Evolutionary conservation across 1,140 invertebrate genomes (phyloP).

Genomic region (Drosophila fuyamai): DNA sequence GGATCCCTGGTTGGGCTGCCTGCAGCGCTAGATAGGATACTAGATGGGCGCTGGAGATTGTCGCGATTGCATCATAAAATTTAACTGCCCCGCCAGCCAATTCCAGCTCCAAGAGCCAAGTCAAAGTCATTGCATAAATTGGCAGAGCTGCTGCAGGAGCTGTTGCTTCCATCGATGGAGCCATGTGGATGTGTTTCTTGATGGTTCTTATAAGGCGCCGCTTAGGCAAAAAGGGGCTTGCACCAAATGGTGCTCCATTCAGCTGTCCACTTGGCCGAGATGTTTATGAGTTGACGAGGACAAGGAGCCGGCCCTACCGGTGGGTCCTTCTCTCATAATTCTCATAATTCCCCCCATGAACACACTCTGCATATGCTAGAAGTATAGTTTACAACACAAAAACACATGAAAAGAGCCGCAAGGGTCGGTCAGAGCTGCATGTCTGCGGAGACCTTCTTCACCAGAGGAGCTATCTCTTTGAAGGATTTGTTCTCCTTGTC

Average conservation of each 20-base stretch:
- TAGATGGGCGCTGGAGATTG: slow-evolving; percentile 65
- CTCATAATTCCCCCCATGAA: slow-evolving; percentile 12
- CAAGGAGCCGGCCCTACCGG: slow-evolving; percentile 56
- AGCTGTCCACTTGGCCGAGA: slow-evolving; percentile 70
- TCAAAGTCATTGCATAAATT: slow-evolving; percentile 74
- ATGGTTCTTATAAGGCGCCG: slow-evolving; percentile 75
- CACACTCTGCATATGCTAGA: slow-evolving; percentile 41
- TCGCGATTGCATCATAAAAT: slow-evolving; percentile 78
- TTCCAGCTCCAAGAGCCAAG: slow-evolving; percentile 40
- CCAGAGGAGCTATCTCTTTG: slow-evolving; percentile 88
- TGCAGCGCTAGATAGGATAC: slow-evolving; percentile 54
- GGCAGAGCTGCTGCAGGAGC: slow-evolving; percentile 48
- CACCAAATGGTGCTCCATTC: slow-evolving; percentile 57
- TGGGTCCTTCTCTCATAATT: slow-evolving; percentile 70
- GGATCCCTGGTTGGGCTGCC: slow-evolving; percentile 29
- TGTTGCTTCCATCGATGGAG: slow-evolving; percentile 34
- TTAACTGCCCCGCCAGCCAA: slow-evolving; percentile 62
- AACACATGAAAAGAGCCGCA: slow-evolving; percentile 58
- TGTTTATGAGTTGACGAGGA: slow-evolving; percentile 79
- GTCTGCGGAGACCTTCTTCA: slow-evolving; percentile 87
- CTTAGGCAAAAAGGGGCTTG: slow-evolving; percentile 49
- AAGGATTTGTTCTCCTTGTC: slow-evolving; percentile 92
- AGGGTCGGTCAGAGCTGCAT: slow-evolving; percentile 40
- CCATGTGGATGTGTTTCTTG: slow-evolving; percentile 11
- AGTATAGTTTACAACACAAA: slow-evolving; percentile 24